phyloP scores from a whole-genome alignment of 2,113 vertebrate genomes.

The Pygoscelis adeliae region DNA sequence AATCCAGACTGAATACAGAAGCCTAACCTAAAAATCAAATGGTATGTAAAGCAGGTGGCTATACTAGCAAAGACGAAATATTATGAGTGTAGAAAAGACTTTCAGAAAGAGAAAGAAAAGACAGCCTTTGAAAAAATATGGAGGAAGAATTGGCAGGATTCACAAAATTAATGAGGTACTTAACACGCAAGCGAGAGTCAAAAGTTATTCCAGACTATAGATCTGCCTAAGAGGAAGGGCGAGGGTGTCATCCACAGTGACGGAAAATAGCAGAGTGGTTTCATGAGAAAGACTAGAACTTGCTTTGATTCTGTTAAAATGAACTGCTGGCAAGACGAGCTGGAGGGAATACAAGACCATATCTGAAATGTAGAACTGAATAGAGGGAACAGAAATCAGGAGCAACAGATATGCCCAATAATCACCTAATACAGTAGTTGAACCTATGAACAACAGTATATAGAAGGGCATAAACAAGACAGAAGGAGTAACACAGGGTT shows the following conservation, averaged over 20 bases:
- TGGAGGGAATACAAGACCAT: background rate
- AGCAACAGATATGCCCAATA: background rate
- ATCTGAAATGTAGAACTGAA: background rate
- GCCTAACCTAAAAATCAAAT: background rate
- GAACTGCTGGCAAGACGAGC: background rate
- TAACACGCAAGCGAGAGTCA: background rate
- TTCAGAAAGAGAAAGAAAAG: background rate
- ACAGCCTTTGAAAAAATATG: background rate
- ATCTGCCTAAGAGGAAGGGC: background rate
- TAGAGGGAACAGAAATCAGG: background rate
- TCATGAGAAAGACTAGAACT: background rate
- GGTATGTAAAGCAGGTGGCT: background rate
- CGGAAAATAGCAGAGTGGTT: background rate
- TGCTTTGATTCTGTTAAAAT: background rate
- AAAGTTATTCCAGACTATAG: background rate
- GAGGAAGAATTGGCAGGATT: background rate
- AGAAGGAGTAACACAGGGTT: background rate
- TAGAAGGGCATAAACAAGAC: background rate
- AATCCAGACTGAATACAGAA: background rate
- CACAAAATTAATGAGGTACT: background rate
- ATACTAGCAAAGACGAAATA: background rate
- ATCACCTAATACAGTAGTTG: background rate
- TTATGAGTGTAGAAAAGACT: background rate
- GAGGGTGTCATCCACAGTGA: background rate
- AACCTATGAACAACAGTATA: background rate